These are phyloP conservation scores for Camponotus floridanus DNA, from an alignment of 1,140 invertebrate species.

Conservation along the genomic window DNA sequence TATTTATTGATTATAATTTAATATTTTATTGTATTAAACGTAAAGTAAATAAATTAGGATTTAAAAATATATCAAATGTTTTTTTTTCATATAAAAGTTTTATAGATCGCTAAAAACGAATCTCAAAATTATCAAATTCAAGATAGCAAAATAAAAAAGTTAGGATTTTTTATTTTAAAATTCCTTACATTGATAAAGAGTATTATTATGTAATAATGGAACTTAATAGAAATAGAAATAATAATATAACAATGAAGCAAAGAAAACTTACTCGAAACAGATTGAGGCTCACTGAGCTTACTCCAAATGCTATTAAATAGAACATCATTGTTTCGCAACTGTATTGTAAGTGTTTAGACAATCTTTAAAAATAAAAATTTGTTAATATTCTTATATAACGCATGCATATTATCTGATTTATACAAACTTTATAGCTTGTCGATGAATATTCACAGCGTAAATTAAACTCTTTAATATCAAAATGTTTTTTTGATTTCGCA, in stretches of 20 bases:
- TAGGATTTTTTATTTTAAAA: no score
- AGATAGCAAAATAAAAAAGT: no score
- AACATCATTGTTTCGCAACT: not conserved
- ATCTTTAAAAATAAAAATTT: constrained; percentile 27
- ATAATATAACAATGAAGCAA: not conserved
- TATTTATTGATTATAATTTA: no score
- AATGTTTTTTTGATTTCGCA: not conserved
- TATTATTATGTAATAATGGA: not conserved
- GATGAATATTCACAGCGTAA: constrained; percentile 14
- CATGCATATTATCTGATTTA: not conserved
- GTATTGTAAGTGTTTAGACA: not conserved
- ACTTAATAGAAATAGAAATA: not conserved
- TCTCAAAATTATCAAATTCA: no score
- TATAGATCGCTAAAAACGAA: no score
- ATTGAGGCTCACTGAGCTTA: not conserved
- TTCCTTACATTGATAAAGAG: no score
- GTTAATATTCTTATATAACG: not conserved
- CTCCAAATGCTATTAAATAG: not conserved
- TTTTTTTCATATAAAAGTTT: no score
- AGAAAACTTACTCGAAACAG: constrained; percentile 19
- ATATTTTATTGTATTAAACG: no score
- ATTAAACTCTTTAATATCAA: not conserved
- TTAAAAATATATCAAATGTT: no score
- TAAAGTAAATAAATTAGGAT: no score
- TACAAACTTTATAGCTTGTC: constrained; percentile 36